Evolutionary conservation across 1,140 invertebrate genomes (phyloP).

Genomic region (Ceratosolen solmsi): DNA sequence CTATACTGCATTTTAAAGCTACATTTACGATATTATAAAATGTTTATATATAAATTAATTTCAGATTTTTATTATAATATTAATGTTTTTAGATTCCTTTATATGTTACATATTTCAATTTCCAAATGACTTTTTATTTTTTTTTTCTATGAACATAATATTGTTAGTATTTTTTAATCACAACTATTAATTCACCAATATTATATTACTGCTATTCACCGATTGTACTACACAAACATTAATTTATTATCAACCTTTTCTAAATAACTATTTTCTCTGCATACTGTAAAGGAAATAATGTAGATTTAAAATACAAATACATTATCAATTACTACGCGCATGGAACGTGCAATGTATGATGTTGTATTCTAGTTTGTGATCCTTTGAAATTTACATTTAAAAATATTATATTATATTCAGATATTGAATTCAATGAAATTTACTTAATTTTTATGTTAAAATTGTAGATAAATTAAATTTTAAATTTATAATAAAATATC

Average conservation of each 20-base stretch:
- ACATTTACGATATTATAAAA: too few relatives aligned
- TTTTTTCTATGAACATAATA: too few relatives aligned
- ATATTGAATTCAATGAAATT: neutral
- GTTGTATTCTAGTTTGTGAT: neutral
- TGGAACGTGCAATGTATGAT: neutral
- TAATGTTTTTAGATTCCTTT: too few relatives aligned
- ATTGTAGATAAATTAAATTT: constrained; percentile 6
- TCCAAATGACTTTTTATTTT: too few relatives aligned
- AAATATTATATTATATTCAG: neutral
- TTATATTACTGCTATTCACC: too few relatives aligned
- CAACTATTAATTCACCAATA: too few relatives aligned
- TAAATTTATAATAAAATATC: too few relatives aligned
- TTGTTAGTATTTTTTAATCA: too few relatives aligned
- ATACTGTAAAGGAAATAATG: neutral
- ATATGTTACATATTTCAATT: too few relatives aligned
- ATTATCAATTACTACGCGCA: neutral
- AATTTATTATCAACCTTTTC: neutral
- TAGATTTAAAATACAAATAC: neutral
- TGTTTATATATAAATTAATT: too few relatives aligned
- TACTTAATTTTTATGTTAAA: neutral
- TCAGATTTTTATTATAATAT: too few relatives aligned
- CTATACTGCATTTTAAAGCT: too few relatives aligned
- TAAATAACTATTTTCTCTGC: neutral
- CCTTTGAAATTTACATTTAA: constrained; percentile 35
- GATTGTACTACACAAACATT: neutral